Percentiles rank a stretch among this genome's conserved stretches.
phyloP scores from a whole-genome alignment of 2,888 invertebrate genomes.

The Ennomos erosarius region DNA sequence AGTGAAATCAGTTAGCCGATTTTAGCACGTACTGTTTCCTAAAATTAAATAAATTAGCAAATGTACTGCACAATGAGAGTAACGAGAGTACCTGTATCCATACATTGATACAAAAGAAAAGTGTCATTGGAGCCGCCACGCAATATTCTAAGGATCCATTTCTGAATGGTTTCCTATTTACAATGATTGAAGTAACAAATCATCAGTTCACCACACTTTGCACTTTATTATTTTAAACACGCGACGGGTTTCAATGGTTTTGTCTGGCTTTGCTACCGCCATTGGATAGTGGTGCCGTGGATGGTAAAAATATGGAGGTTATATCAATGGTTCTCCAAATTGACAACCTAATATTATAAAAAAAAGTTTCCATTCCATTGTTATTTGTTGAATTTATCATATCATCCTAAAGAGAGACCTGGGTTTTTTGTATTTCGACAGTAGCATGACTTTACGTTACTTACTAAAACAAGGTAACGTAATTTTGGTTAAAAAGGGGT shows the following conservation, averaged over 20 bases:
- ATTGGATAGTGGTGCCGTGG: conserved; percentile 23
- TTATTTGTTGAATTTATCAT: no score
- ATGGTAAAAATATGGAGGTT: conserved; percentile 6
- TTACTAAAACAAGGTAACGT: no score
- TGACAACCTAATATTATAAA: no score
- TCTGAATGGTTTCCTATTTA: background rate
- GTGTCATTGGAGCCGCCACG: background rate
- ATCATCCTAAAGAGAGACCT: no score
- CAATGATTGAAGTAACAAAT: conserved; percentile 29
- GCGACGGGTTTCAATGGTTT: conserved; percentile 32
- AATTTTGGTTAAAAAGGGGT: no score
- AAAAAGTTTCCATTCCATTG: no score
- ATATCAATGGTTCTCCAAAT: background rate
- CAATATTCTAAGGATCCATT: conserved; percentile 20
- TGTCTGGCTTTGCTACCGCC: conserved; percentile 38
- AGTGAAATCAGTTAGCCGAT: background rate
- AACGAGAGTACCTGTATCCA: no score
- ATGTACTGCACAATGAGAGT: background rate
- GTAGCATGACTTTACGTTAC: no score
- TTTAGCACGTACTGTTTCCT: background rate
- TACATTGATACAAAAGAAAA: no score
- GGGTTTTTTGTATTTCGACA: no score
- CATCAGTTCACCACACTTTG: conserved; percentile 14
- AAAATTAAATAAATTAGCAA: conserved; percentile 24
- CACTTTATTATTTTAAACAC: conserved; percentile 24